A percentile compares a stretch with the other conserved stretches of the same genome.
phyloP scores from a whole-genome alignment of 2,888 invertebrate species.

The Maniola hyperantus region DNA sequence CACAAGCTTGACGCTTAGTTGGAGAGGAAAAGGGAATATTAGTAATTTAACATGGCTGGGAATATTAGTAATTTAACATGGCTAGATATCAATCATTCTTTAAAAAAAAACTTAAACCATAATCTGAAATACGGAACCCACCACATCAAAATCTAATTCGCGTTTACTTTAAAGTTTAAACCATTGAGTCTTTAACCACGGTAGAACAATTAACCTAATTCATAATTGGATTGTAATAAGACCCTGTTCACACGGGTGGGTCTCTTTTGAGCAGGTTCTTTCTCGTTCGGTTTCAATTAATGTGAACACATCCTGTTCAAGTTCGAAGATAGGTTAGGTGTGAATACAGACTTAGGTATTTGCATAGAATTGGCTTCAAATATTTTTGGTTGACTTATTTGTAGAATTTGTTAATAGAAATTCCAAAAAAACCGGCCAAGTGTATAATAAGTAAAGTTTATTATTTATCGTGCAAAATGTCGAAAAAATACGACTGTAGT shows the following conservation, averaged over 20 bases:
- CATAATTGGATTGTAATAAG: constrained; percentile 27
- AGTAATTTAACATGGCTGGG: too few species aligned
- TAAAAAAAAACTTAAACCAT: neutral
- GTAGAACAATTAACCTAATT: constrained; percentile 29
- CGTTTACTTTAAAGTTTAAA: neutral
- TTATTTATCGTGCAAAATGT: neutral
- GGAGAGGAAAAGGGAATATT: too few species aligned
- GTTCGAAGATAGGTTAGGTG: constrained; percentile 28
- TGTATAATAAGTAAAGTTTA: too few species aligned
- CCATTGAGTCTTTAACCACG: constrained; percentile 8
- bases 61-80: too few species aligned
- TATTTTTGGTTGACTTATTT: too few species aligned
- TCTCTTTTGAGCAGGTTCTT: constrained; percentile 29
- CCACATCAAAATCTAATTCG: neutral
- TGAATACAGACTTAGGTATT: constrained; percentile 24
- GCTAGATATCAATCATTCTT: too few species aligned
- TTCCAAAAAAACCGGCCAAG: too few species aligned
- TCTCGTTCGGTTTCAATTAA: constrained; percentile 33
- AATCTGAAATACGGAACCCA: neutral
- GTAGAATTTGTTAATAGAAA: too few species aligned
- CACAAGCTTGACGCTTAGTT: too few species aligned
- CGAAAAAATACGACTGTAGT: too few species aligned
- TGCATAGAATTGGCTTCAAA: constrained; percentile 5
- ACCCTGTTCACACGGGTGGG: constrained; percentile 23
- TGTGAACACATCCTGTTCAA: constrained; percentile 24